Base-by-base conservation (phyloP, 2,888 invertebrate genomes). In the Cheilosia grossa region DNA sequence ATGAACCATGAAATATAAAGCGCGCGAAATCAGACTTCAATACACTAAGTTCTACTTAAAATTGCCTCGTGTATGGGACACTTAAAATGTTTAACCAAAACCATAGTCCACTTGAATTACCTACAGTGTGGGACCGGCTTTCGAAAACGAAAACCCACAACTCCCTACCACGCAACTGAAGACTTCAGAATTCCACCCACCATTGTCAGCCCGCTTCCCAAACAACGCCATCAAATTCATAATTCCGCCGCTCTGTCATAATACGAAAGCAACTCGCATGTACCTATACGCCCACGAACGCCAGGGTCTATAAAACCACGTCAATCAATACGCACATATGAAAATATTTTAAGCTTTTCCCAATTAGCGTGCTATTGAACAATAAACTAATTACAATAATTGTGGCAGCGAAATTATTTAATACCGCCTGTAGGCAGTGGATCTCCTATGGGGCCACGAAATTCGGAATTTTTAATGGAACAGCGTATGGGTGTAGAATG, bases 321-420 rank as follows among this genome's bases (percentile, higher is more conserved):
- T 30, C 58, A 66, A 53, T 59, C 42, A 59, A 59, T 61, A 53
- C 44, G 13, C 21, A 15, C 9, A 27, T 59, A 56, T 69, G 58
- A 17, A 21, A 64, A 64, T 64, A 83, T 83, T 83, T 83, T 80
- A 80, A 83, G 64, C 74, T 70, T 80, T 49, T 74, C 47, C 64
- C 73, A 83, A 80, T 83, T 83, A 83, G 64, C 80, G 58, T 83
- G 74, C 74, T 70, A 49, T 87, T 74, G 85, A 87, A 87, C 87
- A 81, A 89, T 90, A 90, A 91, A 89, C 90, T 89, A 90, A 91
- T 91, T 91, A 91, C 87, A 90, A 91, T 91, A 90, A 91, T 91
- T 91, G 91, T 89, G 91, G 91, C 88, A 90, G 90, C 90, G 90
- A 90, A 90, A 91, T 90, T 87, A 90, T 89, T 90, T 89, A 90